These are phyloP conservation scores for Tryphoninae sp. DNA, from an alignment of 2,888 invertebrate genomes.

Conservation along the genomic window DNA sequence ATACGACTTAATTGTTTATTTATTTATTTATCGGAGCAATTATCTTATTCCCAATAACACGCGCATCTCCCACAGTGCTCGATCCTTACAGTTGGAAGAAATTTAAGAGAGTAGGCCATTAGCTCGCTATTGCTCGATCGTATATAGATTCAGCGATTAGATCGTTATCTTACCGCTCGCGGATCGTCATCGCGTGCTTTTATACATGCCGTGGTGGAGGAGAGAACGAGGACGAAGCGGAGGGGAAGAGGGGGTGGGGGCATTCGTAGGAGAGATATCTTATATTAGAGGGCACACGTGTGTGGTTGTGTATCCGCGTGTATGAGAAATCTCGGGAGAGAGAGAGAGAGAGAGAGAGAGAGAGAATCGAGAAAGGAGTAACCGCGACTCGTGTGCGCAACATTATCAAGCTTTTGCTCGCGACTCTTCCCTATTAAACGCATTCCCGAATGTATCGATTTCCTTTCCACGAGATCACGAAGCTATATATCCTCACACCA, in stretches of 20 bases:
- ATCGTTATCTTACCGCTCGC: slow-evolving; percentile 47
- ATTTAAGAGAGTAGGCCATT: slow-evolving; percentile 37
- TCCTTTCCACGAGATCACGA: background rate
- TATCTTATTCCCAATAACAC: slow-evolving; percentile 46
- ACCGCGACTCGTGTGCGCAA: slow-evolving; percentile 26
- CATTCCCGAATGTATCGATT: slow-evolving; percentile 6
- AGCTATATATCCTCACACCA: no score
- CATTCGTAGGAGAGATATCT: slow-evolving; percentile 36
- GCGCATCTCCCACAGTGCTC: slow-evolving; percentile 37
- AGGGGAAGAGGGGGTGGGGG: background rate
- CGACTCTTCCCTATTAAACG: slow-evolving; percentile 16
- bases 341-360: slow-evolving; percentile 24
- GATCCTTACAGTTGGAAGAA: slow-evolving; percentile 24
- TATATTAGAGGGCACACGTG: slow-evolving; percentile 11
- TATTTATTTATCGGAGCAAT: slow-evolving; percentile 40
- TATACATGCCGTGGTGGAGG: background rate
- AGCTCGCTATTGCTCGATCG: slow-evolving; percentile 42
- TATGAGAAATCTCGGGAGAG: slow-evolving; percentile 15
- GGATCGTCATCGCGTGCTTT: slow-evolving; percentile 39
- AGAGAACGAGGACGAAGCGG: background rate
- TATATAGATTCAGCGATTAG: slow-evolving; percentile 52
- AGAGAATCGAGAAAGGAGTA: slow-evolving; percentile 28
- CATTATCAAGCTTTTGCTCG: slow-evolving; percentile 31
- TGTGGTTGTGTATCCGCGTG: background rate
- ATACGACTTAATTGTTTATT: slow-evolving; percentile 12